phyloP scores from a whole-genome alignment of 2,888 invertebrate species.

The Pristionchus exspectatus region DNA sequence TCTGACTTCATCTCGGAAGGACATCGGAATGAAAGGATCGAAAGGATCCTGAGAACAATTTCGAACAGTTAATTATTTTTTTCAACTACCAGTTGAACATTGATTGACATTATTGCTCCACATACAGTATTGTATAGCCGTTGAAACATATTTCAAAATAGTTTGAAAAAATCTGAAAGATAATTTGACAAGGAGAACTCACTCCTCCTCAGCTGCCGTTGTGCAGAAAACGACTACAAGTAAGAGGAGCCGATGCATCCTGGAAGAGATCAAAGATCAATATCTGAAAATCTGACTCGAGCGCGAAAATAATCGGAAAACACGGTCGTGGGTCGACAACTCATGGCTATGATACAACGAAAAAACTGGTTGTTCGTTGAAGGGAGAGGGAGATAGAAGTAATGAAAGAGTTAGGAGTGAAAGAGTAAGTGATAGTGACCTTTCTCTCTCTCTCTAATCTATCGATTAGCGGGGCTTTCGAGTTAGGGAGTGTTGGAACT shows the following conservation, averaged over 20 bases:
- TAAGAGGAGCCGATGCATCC: conserved; percentile 30
- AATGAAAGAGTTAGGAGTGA: neutral
- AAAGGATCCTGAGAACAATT: too few relatives aligned
- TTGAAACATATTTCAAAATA: neutral
- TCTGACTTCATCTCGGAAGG: too few relatives aligned
- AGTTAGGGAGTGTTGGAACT: neutral
- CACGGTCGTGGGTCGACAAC: neutral
- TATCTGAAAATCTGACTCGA: neutral
- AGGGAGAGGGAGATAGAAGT: neutral
- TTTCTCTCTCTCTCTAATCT: conserved; percentile 15
- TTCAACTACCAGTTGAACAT: too few relatives aligned
- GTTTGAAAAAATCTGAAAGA: neutral
- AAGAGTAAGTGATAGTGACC: conserved; percentile 48
- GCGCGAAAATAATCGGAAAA: neutral
- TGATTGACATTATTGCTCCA: too few relatives aligned
- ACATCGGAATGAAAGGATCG: too few relatives aligned
- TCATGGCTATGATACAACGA: neutral
- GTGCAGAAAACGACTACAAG: conserved; percentile 30
- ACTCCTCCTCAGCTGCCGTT: neutral
- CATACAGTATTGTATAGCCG: neutral
- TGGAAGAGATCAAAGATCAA: conserved; percentile 21
- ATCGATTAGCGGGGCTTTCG: neutral
- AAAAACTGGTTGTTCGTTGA: conserved; percentile 28
- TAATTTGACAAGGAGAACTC: neutral
- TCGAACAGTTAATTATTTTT: too few relatives aligned